Percentiles rank a stretch among this genome's conserved stretches.
Conservation (phyloP, 2,888 invertebrate genomes). For the Labia minor region DNA sequence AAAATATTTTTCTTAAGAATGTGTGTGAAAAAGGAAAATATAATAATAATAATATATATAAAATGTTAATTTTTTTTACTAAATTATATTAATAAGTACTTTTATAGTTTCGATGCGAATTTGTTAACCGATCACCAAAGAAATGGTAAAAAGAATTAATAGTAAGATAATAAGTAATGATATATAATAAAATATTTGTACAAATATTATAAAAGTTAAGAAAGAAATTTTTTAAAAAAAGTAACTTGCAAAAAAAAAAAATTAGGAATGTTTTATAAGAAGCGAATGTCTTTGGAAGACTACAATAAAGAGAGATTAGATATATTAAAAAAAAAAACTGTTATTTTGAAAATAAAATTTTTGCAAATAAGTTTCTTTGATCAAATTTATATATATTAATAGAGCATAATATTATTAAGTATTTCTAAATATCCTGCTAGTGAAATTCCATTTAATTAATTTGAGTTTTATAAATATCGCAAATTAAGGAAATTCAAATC, state of each 20-base stretch:
- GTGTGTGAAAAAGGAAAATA: neutral
- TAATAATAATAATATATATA: neutral
- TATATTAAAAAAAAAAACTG: neutral
- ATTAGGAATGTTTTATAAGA: neutral
- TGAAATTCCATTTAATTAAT: neutral
- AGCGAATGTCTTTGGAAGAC: slow-evolving; percentile 3
- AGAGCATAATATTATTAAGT: neutral
- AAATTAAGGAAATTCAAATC: slow-evolving; percentile 1
- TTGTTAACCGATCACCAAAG: slow-evolving; percentile 13
- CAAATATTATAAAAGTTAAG: slow-evolving; percentile 6
- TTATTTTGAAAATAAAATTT: too few relatives aligned
- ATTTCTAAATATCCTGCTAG: too few relatives aligned
- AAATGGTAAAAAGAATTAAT: neutral
- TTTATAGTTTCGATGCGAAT: neutral
- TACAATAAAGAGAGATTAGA: neutral
- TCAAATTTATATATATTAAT: neutral
- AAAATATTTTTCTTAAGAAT: neutral
- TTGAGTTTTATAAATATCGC: neutral
- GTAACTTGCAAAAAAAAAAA: neutral
- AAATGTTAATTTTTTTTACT: slow-evolving; percentile 3
- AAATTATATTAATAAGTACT: slow-evolving; percentile 4
- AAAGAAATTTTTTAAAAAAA: neutral
- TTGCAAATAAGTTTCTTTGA: too few relatives aligned
- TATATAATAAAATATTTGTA: neutral
- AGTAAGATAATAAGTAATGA: neutral